These are phyloP conservation scores for Cisticola juncidis DNA, from an alignment of 2,113 vertebrate species.

Conservation along the genomic window DNA sequence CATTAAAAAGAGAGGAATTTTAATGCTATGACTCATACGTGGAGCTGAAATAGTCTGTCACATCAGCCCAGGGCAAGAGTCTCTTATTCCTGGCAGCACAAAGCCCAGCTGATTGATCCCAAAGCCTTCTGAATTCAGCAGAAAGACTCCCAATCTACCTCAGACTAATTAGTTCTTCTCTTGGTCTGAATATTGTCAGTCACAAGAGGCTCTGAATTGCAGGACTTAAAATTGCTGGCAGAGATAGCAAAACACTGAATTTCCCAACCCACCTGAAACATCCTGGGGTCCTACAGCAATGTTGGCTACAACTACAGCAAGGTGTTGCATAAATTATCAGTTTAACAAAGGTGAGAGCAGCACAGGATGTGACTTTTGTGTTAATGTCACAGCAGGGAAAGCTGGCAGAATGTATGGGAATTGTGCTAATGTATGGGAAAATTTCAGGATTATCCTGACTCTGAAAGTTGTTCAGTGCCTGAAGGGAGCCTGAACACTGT, in stretches of 20 bases:
- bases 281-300: background rate
- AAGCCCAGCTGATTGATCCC: conserved; percentile 3
- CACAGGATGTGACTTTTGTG: background rate
- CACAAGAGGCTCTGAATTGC: background rate
- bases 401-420: background rate
- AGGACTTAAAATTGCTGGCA: background rate
- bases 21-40: background rate
- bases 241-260: background rate
- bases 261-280: background rate
- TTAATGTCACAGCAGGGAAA: background rate
- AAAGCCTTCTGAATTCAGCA: background rate
- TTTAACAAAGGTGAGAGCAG: background rate
- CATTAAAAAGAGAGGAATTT: background rate
- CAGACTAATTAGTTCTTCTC: conserved; percentile 27
- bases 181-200: background rate
- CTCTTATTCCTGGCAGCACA: background rate
- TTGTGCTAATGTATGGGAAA: background rate
- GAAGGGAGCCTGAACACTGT: background rate
- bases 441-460: background rate
- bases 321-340: background rate
- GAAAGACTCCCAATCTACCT: background rate
- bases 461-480: background rate
- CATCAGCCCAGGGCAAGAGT: background rate
- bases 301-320: background rate
- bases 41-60: background rate